These are phyloP conservation scores for Ctena decussata DNA, from an alignment of 2,888 invertebrate genomes.

Conservation along the genomic window DNA sequence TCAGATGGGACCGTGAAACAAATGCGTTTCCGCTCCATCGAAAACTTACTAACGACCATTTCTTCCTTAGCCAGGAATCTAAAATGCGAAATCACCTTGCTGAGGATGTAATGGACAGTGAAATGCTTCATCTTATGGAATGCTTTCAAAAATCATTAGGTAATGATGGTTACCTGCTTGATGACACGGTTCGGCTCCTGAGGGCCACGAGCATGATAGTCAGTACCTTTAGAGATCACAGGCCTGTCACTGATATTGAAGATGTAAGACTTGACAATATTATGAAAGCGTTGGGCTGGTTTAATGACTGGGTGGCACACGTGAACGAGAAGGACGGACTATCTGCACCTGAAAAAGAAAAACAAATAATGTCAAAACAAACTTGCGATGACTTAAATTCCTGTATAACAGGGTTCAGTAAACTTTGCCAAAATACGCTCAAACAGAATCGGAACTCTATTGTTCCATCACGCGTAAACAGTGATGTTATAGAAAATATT, in stretches of 20 bases:
- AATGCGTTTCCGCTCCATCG: conserved; percentile 17
- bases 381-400: conserved; percentile 12
- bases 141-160: conserved; percentile 12
- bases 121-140: conserved; percentile 16
- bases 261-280: conserved; percentile 7
- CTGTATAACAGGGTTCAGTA: conserved; percentile 3
- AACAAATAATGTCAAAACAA: conserved; percentile 14
- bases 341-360: neutral
- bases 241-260: conserved; percentile 17
- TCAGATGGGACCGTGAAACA: conserved; percentile 23
- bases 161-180: neutral
- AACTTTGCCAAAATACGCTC: neutral
- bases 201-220: conserved; percentile 20
- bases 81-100: conserved; percentile 23
- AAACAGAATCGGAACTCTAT: neutral
- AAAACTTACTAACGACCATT: neutral
- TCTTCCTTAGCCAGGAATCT: neutral
- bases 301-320: conserved; percentile 12
- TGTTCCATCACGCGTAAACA: conserved; percentile 12
- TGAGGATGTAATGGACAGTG: conserved; percentile 2
- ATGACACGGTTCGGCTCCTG: conserved; percentile 11
- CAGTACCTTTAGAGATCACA: conserved; percentile 14
- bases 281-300: neutral
- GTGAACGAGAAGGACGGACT: neutral
- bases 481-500: conserved; percentile 28